Base-by-base conservation (phyloP, 2,888 invertebrate genomes). In the Choreutis nemorana region DNA sequence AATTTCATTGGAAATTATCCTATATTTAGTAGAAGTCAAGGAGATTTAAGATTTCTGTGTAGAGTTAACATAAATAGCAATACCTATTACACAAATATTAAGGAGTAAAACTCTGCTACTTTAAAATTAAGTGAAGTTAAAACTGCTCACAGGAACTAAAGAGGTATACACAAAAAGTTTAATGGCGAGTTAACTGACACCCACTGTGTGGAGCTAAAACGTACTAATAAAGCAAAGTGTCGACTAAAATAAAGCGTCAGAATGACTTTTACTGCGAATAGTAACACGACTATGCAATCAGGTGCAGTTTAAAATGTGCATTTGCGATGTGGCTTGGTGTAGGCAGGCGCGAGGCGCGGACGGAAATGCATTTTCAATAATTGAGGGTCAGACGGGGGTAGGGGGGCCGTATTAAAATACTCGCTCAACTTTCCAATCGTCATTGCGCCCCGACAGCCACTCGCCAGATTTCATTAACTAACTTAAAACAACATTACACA, bases 251-350 rank as follows among this genome's bases (percentile, higher is more conserved):
- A 64, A 65, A 62, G 60, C 48, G 66, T 64, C 72, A 62, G 62
- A 38, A 37, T 45, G 68, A 73, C 68, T 77, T 77, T 77, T 70
- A 64, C 66, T 55, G 49, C 50, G 61, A 52, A 58, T 60, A 53
- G 62, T 58, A 57, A 78, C 78, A 78, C 57, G 78, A 58, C 45
- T 75, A 55, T 68, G 75, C 78, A 75, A 77, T 78, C 77, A 77
- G 65, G 55, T 67, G 61, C 66, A 67, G 75, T 77, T 78, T 75
- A 77, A 78, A 78, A 78, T 78, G 78, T 77, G 77, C 78, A 78
- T 78, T 77, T 68, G 66, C 66, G 54, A 78, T 78, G 73, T 51
- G 65, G 56, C 45, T 45, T 35, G 40, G 40, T 31, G 44, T 42
- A 39, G 31, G 57, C 54, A 60, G 57, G 27, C 15, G 29, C 26